Conservation (phyloP, 2,113 vertebrate genomes). For the Excalfactoria chinensis region DNA sequence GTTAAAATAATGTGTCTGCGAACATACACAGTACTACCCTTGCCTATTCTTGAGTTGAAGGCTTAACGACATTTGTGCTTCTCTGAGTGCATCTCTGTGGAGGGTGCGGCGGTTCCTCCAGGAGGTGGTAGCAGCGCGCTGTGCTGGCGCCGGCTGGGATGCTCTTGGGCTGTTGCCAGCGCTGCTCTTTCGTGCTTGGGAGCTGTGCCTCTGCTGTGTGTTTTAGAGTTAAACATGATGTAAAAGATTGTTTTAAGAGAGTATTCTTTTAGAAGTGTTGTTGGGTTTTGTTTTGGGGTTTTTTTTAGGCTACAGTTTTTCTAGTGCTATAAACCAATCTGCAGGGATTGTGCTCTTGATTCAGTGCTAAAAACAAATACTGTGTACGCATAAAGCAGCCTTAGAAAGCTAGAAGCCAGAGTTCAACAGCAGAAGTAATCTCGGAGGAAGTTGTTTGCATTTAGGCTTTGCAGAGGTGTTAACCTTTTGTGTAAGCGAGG, state of each 20-base stretch:
- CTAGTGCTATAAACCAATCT: background rate
- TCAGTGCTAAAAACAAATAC: background rate
- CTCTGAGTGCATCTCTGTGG: rapidly evolving
- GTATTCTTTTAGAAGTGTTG: background rate
- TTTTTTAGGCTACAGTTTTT: background rate
- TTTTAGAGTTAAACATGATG: background rate
- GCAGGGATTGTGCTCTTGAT: background rate
- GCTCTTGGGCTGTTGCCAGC: background rate
- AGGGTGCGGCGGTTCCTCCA: background rate
- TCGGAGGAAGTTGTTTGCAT: background rate
- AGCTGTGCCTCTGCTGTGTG: background rate
- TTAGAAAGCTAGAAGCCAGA: background rate
- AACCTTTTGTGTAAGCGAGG: background rate
- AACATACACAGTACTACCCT: rapidly evolving
- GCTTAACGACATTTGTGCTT: rapidly evolving
- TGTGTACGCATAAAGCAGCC: background rate
- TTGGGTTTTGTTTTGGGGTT: background rate
- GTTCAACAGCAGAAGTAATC: background rate
- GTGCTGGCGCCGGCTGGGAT: background rate
- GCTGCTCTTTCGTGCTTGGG: background rate
- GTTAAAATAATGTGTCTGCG: background rate
- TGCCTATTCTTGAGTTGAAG: rapidly evolving
- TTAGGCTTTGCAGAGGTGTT: background rate
- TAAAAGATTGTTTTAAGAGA: background rate
- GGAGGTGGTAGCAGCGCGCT: constrained; percentile 81